Conservation (phyloP, 2,113 vertebrate species). For the Trachemys scripta region DNA sequence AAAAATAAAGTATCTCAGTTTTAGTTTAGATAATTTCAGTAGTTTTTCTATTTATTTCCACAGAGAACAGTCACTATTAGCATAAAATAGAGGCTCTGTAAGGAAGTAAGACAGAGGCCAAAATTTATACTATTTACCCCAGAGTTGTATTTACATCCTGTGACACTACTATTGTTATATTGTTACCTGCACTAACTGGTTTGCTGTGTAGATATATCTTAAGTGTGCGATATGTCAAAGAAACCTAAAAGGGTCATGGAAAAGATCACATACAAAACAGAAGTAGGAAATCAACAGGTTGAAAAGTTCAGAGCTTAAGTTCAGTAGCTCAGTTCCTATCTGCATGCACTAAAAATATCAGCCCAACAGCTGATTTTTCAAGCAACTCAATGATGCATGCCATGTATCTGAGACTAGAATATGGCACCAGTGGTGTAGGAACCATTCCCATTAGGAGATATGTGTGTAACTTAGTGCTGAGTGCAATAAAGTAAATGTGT, state of each 20-base stretch:
- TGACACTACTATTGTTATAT: background rate
- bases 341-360: background rate
- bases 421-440: constrained; percentile 33
- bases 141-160: background rate
- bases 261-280: constrained; percentile 3
- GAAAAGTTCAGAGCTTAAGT: constrained; percentile 8
- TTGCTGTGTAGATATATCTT: background rate
- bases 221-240: background rate
- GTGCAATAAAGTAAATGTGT: constrained; percentile 2
- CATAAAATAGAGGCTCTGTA: background rate
- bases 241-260: background rate
- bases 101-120: background rate
- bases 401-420: constrained; percentile 26
- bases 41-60: background rate
- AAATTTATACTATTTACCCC: background rate
- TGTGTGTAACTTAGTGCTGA: background rate
- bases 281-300: background rate
- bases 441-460: background rate
- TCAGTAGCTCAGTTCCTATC: background rate
- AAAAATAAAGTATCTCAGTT: background rate
- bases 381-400: background rate
- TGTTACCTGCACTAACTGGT: background rate
- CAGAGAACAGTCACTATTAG: background rate
- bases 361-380: constrained; percentile 1
- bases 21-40: background rate